Evolutionary conservation across 1,140 invertebrate genomes (phyloP), one percentile per base, ranked within the genome.

Genomic region (Drosophila sp.): DNA sequence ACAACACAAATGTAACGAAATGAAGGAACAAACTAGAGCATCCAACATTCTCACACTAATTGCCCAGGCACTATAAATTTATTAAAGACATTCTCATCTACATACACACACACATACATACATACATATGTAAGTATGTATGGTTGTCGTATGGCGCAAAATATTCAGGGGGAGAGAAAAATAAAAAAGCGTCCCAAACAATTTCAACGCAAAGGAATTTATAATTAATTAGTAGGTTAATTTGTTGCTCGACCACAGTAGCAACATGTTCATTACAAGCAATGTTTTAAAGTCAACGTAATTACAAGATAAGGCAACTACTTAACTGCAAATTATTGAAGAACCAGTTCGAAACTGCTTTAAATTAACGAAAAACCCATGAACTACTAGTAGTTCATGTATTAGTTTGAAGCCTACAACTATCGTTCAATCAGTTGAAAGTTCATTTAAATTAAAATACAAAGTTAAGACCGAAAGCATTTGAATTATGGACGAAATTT

Each of bases 221-320:
- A 69, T 87, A 86, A 86, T 86, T 86, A 79, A 86, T 89, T 87
- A 87, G 76, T 62, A 70, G 38, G 73, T 72, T 83, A 86, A 86
- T 86, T 86, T 82, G 75, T 77, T 76, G 64, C 66, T 56, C 41
- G 35, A 25, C 60, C 54, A 27, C 58, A 62, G 8, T 6, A 50
- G 27, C 3, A 25, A 50, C 6, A 27, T 27, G 7, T 27, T 50
- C 25, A 50, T 50, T 50, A 50, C 8, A 50, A 27, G 0, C 10
- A 50, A 27, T 50, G 44, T 25, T 10, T n/a, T 41, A 41, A 41
- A n/a, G 11, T 41, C 40, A 3, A 17, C 32, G n/a, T 25, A 25
- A 57, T 32, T 27, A 6, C 11, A 30, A 57, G 29, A 33, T 57
- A 11, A 33, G 33, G 17, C 0, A 17, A 17, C 17, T 17, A 17